Evolutionary conservation across 2,888 invertebrate genomes (phyloP).

Genomic region (Lochmaea capreae): DNA sequence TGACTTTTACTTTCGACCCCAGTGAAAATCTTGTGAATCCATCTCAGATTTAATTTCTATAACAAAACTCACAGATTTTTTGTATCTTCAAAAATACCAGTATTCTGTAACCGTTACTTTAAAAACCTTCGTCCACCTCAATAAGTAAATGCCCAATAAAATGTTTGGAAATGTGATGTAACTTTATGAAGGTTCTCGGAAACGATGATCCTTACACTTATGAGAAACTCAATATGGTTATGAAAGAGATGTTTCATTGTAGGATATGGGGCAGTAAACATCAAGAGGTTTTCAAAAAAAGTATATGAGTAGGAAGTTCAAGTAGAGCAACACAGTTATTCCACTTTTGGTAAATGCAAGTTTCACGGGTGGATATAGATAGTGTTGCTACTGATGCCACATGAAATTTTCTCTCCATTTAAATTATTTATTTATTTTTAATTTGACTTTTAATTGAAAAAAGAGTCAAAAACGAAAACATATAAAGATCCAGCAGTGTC

Average conservation of each 20-base stretch:
- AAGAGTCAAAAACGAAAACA: too few species aligned
- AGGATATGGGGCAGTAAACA: constrained; percentile 28
- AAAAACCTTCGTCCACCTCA: constrained; percentile 16
- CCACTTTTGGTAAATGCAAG: not conserved
- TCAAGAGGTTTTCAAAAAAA: constrained; percentile 21
- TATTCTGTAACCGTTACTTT: not conserved
- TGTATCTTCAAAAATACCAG: not conserved
- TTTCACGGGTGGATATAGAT: too few species aligned
- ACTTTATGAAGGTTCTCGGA: constrained; percentile 33
- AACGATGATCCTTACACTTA: constrained; percentile 31
- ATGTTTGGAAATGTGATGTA: constrained; percentile 34
- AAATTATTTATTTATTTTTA: too few species aligned
- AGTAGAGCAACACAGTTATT: not conserved
- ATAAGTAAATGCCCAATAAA: constrained; percentile 30
- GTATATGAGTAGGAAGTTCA: constrained; percentile 20
- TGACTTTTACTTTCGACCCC: too few species aligned
- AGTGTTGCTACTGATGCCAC: too few species aligned
- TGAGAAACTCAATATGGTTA: constrained; percentile 28
- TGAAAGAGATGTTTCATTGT: constrained; percentile 29
- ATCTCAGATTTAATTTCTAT: too few species aligned
- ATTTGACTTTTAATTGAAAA: too few species aligned
- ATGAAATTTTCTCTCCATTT: too few species aligned
- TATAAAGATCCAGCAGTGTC: too few species aligned
- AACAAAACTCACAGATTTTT: too few species aligned
- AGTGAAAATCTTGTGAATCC: too few species aligned